A percentile compares a stretch with the other conserved stretches of the same genome.
phyloP scores from a whole-genome alignment of 1,140 invertebrate species.

The Protaetia brevitarsis region DNA sequence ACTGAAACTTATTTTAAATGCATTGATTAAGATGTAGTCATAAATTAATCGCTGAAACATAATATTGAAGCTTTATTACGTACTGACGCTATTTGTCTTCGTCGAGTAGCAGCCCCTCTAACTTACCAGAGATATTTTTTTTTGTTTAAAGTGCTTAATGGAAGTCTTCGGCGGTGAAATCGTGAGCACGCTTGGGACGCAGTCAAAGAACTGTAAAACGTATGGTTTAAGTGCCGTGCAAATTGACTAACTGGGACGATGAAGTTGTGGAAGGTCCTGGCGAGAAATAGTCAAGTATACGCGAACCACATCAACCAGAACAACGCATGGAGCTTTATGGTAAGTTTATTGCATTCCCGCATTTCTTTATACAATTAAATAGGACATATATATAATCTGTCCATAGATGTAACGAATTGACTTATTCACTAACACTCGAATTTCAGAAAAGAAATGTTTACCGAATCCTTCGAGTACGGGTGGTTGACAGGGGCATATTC shows the following conservation, averaged over 20 bases:
- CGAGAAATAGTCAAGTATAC: conserved; percentile 47
- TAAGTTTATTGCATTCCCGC: conserved; percentile 26
- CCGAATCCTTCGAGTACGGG: no score
- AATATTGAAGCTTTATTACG: no score
- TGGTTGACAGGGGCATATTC: no score
- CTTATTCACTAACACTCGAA: no score
- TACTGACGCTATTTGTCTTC: no score
- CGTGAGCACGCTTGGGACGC: not conserved
- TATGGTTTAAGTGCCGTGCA: conserved; percentile 15
- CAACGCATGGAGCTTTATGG: conserved; percentile 38
- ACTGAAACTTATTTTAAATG: no score
- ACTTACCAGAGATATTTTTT: not conserved
- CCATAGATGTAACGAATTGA: no score
- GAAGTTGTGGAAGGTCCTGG: conserved; percentile 48
- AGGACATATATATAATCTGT: no score
- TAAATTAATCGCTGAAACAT: not conserved
- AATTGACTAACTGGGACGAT: conserved; percentile 29
- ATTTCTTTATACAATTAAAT: not conserved
- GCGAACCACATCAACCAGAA: conserved; percentile 35
- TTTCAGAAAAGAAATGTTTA: no score
- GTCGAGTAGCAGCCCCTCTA: no score
- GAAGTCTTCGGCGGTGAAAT: not conserved
- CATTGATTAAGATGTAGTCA: not conserved
- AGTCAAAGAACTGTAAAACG: conserved; percentile 2
- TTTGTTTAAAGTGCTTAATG: not conserved